Conservation (phyloP, 2,113 vertebrate species). For the Leptobrachium ailaonicum region DNA sequence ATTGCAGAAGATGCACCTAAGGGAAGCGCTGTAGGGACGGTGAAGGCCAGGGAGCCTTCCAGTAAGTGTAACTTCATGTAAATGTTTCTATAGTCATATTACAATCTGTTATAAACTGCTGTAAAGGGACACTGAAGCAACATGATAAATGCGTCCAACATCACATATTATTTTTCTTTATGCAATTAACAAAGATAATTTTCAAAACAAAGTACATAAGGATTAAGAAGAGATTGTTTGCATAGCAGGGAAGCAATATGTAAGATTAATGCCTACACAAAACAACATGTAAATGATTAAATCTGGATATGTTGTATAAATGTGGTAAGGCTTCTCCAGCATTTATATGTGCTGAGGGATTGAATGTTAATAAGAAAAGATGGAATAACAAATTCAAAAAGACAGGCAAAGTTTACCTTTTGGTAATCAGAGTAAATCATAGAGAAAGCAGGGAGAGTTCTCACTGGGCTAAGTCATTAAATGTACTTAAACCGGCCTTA, state of each 20-base stretch:
- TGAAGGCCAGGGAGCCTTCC: conserved; percentile 71
- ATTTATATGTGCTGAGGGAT: neutral
- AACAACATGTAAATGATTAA: conserved; percentile 10
- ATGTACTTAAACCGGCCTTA: too few species aligned
- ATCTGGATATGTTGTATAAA: neutral
- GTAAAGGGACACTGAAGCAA: too few species aligned
- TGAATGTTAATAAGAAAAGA: neutral
- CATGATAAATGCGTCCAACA: too few species aligned
- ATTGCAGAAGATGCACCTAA: conserved; percentile 75
- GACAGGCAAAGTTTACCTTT: neutral
- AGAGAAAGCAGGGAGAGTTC: neutral
- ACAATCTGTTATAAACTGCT: too few species aligned
- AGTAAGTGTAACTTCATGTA: conserved; percentile 66
- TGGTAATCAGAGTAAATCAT: neutral
- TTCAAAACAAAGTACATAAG: neutral
- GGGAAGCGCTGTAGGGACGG: conserved; percentile 73
- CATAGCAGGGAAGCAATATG: neutral
- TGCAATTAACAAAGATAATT: neutral
- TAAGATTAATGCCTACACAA: neutral
- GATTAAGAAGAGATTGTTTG: neutral
- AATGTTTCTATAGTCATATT: too few species aligned
- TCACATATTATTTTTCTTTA: too few species aligned
- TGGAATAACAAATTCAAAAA: neutral
- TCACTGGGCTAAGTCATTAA: too few species aligned
- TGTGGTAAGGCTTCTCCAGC: neutral